A percentile compares a stretch with the other conserved stretches of the same genome.
These are phyloP conservation scores for Baccha elongata DNA, from an alignment of 2,888 invertebrate species.

Conservation along the genomic window DNA sequence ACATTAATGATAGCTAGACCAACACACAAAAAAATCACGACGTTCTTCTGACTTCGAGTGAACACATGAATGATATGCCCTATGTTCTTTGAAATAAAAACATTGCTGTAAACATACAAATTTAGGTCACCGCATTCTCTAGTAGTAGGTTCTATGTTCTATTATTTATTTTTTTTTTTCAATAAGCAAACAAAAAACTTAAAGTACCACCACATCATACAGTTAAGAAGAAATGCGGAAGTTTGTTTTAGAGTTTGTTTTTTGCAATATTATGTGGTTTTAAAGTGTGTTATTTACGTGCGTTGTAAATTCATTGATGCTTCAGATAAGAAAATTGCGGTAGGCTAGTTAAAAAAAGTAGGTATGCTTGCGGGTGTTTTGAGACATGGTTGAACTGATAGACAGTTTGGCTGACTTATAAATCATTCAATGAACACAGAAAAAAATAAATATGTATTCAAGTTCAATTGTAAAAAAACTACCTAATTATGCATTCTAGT, in stretches of 20 bases:
- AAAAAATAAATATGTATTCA: too few relatives aligned
- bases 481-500: too few relatives aligned
- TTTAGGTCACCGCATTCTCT: slow-evolving; percentile 33
- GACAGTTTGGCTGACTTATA: too few relatives aligned
- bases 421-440: too few relatives aligned
- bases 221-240: slow-evolving; percentile 18
- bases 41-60: not conserved
- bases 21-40: not conserved
- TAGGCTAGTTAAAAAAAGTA: not conserved
- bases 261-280: slow-evolving; percentile 16
- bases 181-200: slow-evolving; percentile 10
- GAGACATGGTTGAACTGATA: not conserved
- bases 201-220: slow-evolving; percentile 16
- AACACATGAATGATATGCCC: slow-evolving; percentile 12
- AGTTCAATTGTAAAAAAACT: too few relatives aligned
- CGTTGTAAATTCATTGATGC: slow-evolving; percentile 32
- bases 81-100: slow-evolving; percentile 4
- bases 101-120: slow-evolving; percentile 32
- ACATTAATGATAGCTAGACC: slow-evolving; percentile 18
- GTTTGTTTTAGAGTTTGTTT: slow-evolving; percentile 22
- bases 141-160: slow-evolving; percentile 2
- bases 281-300: not conserved
- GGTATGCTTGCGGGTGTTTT: not conserved
- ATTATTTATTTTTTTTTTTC: not conserved
- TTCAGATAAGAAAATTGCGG: slow-evolving; percentile 14